Base-by-base conservation (phyloP, 2,888 invertebrate genomes). In the Pollenia angustigena region DNA sequence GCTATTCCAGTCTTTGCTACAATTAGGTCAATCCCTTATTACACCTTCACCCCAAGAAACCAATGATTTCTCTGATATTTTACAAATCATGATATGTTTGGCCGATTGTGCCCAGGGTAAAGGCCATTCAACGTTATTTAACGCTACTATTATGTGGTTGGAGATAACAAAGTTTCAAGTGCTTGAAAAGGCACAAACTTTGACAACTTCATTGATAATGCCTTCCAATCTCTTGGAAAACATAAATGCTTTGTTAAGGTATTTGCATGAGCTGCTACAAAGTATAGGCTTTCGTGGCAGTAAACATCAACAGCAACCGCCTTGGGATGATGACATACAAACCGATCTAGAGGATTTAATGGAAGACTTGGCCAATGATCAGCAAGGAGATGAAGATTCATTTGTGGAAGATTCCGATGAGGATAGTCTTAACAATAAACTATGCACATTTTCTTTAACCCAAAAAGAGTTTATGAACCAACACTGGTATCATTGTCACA, bases 401-500 rank as follows among this genome's bases (percentile, higher is more conserved):
- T 96, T 96, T 18, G 98, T 98, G 90, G 98, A 99, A 93, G 93
- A 93, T 86, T 94, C 93, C 0, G 94, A 93, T 81, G 93, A 94
- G 87, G 93, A 93, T 82, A 93, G 93, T 81, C 88, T 93, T 0
- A 92, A 93, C 50, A 93, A 93, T 84, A 98, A 99, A 93, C 94
- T 99, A 14, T 99, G 99, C 93, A 99, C 99, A 0, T 99, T 98
- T 94, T 98, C 98, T 8, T 96, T 98, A 78, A 99, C 99, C 0
- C 98, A 98, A 92, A 98, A 98, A 91, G 99, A 99, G 93, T 99
- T 98, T 92, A 98, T 98, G 97, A 98, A 98, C 94, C 99, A 97
- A 92, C 98, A 98, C 92, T 98, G 99, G 99, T 99, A 99, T 94
- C 99, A 99, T 94, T 99, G 99, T 92, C 99, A 99, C 94, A 99